Base-by-base conservation (phyloP, 2,113 vertebrate species). In the Hippocampus guttulatus region DNA sequence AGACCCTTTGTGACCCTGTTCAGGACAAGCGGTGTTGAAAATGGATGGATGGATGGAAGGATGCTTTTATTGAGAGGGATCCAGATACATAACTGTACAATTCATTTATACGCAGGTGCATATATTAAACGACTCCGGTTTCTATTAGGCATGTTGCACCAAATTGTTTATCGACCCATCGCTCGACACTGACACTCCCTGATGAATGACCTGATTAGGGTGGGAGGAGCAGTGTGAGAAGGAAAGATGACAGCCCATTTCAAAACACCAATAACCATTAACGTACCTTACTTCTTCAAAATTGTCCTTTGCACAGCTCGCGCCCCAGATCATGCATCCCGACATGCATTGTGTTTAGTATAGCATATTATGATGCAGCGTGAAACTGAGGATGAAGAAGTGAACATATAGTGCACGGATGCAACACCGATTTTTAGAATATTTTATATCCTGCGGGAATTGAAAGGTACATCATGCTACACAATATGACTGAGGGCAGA, bases 81-180 rank as follows among this genome's bases (percentile, higher is more conserved):
- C 70, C 38, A 72, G 68, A 25, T 47, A 52, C 40, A 16, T 38
- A 41, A 76, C 60, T 84, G 75, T n/a, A 61, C 70, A 81, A 88
- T 85, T 86, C 81, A 83, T 81, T 86, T 84, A 82, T 80, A 84
- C 85, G 81, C 70, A 88, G 79, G 79, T 86, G 78, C 87, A 88
- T 87, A 83, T 85, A 86, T 90, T 83, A 88, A 88, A 91, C 79
- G 79, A 84, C 75, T 88, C 87, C 66, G 74, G 68, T 85, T 81
- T 89, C 84, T 75, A 83, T 88, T 83, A 88, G 84, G 74, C 88
- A 88, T 88, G 90, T 88, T 84, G 83, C 72, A 79, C 85, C 76
- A 89, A 89, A 91, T 91, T 89, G 90, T 90, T 91, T 90, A 91
- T 91, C 85, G 90, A 91, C 88, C 84, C 83, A 83, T 81, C 86